Percentiles rank a stretch among this genome's conserved stretches.
Evolutionary conservation across 2,888 invertebrate species (phyloP).

Genomic region (Agrochola circellaris): DNA sequence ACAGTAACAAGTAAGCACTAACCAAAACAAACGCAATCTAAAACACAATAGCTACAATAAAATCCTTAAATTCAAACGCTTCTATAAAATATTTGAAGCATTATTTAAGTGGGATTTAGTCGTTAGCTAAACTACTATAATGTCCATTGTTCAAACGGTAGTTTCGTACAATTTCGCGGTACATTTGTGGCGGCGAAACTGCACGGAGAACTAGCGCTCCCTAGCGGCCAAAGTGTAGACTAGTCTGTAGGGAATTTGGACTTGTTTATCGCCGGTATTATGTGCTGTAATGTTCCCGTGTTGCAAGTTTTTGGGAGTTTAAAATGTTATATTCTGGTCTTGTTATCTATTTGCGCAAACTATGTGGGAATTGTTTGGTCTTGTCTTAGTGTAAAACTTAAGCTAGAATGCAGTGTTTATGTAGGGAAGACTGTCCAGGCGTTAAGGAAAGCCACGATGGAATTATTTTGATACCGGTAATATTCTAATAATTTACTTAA

Average conservation of each 20-base stretch:
- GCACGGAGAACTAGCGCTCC: constrained; percentile 65
- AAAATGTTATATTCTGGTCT: constrained; percentile 46
- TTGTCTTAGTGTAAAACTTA: constrained; percentile 25
- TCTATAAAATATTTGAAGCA: constrained; percentile 72
- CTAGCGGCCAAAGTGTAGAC: constrained; percentile 61
- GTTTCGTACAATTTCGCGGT: constrained; percentile 79
- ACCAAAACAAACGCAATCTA: constrained; percentile 20
- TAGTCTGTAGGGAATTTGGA: constrained; percentile 58
- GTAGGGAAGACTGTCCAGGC: background rate
- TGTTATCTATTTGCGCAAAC: constrained; percentile 38
- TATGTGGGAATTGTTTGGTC: constrained; percentile 21
- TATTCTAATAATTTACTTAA: background rate
- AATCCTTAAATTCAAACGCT: constrained; percentile 56
- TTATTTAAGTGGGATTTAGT: constrained; percentile 77
- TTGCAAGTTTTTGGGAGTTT: constrained; percentile 47
- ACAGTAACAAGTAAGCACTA: background rate
- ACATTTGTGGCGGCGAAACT: constrained; percentile 76
- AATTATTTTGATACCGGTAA: background rate
- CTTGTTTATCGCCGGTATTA: constrained; percentile 61
- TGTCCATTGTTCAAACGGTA: constrained; percentile 78
- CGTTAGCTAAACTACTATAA: constrained; percentile 80
- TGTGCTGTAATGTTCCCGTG: constrained; percentile 45
- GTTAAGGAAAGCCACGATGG: background rate
- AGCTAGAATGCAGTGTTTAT: background rate
- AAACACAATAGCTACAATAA: constrained; percentile 53